Evolutionary conservation across 2,888 invertebrate species (phyloP).

Genomic region (Pseudococcus viburni): DNA sequence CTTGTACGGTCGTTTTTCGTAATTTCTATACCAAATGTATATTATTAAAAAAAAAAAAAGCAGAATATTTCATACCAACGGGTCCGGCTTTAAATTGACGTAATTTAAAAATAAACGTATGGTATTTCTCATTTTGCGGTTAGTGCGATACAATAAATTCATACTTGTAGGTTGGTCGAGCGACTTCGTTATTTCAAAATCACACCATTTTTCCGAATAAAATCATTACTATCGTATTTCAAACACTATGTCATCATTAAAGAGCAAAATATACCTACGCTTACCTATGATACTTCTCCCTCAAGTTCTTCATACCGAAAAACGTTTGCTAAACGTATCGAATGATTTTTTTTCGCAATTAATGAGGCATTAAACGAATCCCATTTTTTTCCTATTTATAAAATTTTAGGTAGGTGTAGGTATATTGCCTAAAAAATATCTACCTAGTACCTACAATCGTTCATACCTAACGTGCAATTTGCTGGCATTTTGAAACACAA

Average conservation of each 20-base stretch:
- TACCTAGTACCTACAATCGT: too few relatives aligned
- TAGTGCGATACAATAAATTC: constrained; percentile 1
- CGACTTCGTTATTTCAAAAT: constrained; percentile 42
- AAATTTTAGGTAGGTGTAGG: too few relatives aligned
- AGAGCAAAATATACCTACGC: constrained; percentile 11
- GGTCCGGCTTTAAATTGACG: constrained; percentile 24
- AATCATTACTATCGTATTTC: constrained; percentile 47
- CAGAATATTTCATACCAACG: constrained; percentile 10
- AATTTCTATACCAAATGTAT: constrained; percentile 33
- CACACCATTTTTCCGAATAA: constrained; percentile 19
- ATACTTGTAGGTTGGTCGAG: neutral
- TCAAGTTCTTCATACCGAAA: neutral
- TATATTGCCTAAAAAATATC: too few relatives aligned
- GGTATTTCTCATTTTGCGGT: constrained; percentile 6
- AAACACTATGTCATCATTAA: constrained; percentile 42
- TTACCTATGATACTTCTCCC: neutral
- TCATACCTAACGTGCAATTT: neutral
- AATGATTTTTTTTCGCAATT: neutral
- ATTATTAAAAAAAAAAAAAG: constrained; percentile 16
- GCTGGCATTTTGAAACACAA: neutral
- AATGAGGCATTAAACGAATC: neutral
- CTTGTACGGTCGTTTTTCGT: constrained; percentile 31
- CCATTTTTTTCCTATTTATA: neutral
- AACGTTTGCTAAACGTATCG: neutral
- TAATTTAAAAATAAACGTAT: constrained; percentile 34